A percentile compares a stretch with the other conserved stretches of the same genome.
Conservation (phyloP, 2,113 vertebrate species). For the Peucedramus taeniatus region DNA sequence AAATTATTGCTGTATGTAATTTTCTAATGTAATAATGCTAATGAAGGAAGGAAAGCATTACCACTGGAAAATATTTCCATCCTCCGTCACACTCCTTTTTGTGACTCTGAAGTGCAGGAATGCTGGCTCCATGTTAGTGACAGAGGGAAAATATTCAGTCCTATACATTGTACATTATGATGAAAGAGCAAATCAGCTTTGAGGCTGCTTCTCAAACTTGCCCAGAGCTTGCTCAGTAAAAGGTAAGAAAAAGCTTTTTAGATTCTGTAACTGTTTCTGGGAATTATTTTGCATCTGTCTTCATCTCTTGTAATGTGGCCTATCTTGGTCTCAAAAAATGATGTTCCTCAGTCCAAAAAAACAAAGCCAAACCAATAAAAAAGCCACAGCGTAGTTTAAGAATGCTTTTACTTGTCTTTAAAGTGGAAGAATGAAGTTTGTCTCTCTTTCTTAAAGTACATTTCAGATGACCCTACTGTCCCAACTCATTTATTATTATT, state of each 20-base stretch:
- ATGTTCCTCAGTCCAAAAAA: background rate
- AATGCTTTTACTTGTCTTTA: background rate
- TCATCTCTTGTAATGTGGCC: background rate
- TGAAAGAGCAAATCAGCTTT: background rate
- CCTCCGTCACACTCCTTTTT: background rate
- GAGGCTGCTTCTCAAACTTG: background rate
- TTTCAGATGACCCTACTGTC: constrained; percentile 20
- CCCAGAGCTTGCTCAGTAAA: background rate
- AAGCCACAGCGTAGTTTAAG: background rate
- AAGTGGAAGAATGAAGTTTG: background rate
- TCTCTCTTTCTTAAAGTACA: background rate
- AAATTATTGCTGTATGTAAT: background rate
- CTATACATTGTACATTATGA: background rate
- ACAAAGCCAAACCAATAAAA: background rate
- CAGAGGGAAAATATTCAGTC: background rate
- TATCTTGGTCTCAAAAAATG: background rate
- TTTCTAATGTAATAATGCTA: background rate
- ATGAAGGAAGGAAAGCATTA: background rate
- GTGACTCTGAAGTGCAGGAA: background rate
- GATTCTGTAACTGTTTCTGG: background rate
- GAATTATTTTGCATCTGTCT: background rate
- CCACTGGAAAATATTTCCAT: background rate
- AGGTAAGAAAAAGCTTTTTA: background rate
- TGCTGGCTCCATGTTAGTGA: background rate
- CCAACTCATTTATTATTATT: constrained; percentile 32